Percentiles rank a stretch among this genome's conserved stretches.
Evolutionary conservation across 2,113 vertebrate species (phyloP).

Genomic region (Strix aluco): DNA sequence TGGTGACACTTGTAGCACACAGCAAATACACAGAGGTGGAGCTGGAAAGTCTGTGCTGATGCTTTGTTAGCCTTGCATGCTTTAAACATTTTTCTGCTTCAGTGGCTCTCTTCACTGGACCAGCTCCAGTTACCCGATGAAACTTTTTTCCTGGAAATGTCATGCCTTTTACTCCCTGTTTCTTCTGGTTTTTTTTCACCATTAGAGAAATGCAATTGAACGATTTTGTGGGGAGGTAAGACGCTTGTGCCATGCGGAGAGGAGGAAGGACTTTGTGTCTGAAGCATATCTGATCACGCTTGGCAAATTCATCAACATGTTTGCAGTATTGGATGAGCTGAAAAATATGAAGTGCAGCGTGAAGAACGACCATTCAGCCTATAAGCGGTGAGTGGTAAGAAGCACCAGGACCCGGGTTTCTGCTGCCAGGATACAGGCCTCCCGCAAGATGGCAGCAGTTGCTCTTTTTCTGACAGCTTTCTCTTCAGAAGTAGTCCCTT

Average conservation of each 20-base stretch:
- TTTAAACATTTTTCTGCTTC: neutral
- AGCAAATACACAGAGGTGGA: neutral
- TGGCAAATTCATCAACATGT: slow-evolving; percentile 99
- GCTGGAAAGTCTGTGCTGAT: neutral
- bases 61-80: neutral
- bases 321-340: slow-evolving; percentile 93
- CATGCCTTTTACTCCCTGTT: neutral
- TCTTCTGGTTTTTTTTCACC: neutral
- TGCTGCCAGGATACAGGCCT: neutral
- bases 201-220: slow-evolving; percentile 92
- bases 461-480: neutral
- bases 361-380: slow-evolving; percentile 96
- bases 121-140: fast-evolving
- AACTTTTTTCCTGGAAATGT: neutral
- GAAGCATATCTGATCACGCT: slow-evolving; percentile 95
- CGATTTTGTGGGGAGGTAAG: slow-evolving; percentile 95
- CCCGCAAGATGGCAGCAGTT: slow-evolving; percentile 74
- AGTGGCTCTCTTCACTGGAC: neutral
- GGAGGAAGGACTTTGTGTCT: slow-evolving; percentile 97
- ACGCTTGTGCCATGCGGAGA: slow-evolving; percentile 90
- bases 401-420: neutral
- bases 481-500: neutral
- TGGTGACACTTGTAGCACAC: neutral
- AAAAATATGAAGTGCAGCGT: slow-evolving; percentile 99
- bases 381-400: slow-evolving; percentile 83